A percentile compares a stretch with the other conserved stretches of the same genome.
These are phyloP conservation scores for Muscicapa comitata DNA, from an alignment of 2,797 vertebrate genomes.

Conservation along the genomic window DNA sequence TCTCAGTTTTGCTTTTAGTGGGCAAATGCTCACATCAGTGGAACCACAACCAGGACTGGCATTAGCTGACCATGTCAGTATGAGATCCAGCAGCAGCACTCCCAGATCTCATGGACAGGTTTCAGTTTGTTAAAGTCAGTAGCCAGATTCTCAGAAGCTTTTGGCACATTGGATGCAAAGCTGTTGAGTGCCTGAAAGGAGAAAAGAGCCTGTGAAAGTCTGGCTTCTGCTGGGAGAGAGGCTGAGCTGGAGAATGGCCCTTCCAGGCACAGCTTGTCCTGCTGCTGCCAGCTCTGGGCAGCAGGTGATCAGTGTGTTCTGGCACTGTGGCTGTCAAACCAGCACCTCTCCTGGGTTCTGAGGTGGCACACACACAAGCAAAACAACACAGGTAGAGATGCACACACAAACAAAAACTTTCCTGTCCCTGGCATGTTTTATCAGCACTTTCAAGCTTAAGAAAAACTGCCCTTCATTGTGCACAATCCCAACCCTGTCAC, in stretches of 20 bases:
- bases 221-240: not conserved
- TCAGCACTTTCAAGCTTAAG: not conserved
- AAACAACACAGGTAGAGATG: not conserved
- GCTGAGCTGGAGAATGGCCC: not conserved
- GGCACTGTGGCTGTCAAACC: not conserved
- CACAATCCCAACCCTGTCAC: not conserved
- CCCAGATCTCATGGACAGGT: rapidly evolving
- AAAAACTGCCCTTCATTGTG: not conserved
- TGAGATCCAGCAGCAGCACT: not conserved
- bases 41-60: not conserved
- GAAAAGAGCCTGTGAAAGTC: not conserved
- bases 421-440: not conserved
- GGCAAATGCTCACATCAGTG: not conserved
- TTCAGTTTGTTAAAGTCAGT: not conserved
- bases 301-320: not conserved
- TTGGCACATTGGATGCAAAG: not conserved
- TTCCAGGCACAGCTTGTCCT: not conserved
- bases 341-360: not conserved
- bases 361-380: not conserved
- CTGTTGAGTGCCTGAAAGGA: not conserved
- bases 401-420: not conserved
- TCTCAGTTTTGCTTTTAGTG: not conserved
- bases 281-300: not conserved
- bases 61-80: rapidly evolving
- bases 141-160: not conserved